Conservation (phyloP, 2,888 invertebrate genomes). For the Lithophane leautieri region DNA sequence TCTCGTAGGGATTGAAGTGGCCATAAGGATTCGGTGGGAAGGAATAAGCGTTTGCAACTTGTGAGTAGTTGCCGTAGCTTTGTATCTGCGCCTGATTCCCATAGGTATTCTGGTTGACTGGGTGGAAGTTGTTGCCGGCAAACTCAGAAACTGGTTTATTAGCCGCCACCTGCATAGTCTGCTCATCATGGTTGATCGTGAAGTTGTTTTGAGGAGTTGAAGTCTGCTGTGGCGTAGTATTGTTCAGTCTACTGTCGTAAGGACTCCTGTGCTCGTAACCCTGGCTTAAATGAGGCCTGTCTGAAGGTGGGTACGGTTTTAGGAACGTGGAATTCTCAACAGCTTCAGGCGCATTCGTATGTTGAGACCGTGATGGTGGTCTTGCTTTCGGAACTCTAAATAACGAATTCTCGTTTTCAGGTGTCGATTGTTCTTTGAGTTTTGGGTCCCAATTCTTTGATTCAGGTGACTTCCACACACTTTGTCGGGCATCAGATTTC, state of each 20-base stretch:
- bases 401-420: constrained; percentile 88
- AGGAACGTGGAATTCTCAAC: constrained; percentile 90
- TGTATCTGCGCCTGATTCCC: constrained; percentile 84
- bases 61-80: constrained; percentile 87
- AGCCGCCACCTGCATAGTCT: constrained; percentile 72
- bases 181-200: constrained; percentile 87
- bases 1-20: constrained; percentile 89
- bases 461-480: constrained; percentile 88
- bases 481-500: constrained; percentile 80
- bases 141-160: constrained; percentile 83
- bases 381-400: constrained; percentile 92
- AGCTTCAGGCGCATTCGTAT: constrained; percentile 87
- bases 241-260: constrained; percentile 81
- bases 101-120: constrained; percentile 83
- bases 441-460: constrained; percentile 87
- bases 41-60: constrained; percentile 85
- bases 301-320: constrained; percentile 91
- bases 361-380: constrained; percentile 91
- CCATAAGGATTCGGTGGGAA: constrained; percentile 88
- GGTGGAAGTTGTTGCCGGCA: constrained; percentile 84
- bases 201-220: constrained; percentile 82
- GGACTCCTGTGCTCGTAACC: constrained; percentile 87
- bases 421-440: constrained; percentile 79
- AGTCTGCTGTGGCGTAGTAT: constrained; percentile 75
- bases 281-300: constrained; percentile 83